A percentile compares a stretch with the other conserved stretches of the same genome.
phyloP scores from a whole-genome alignment of 2,797 vertebrate genomes.

The Coilia nasus region DNA sequence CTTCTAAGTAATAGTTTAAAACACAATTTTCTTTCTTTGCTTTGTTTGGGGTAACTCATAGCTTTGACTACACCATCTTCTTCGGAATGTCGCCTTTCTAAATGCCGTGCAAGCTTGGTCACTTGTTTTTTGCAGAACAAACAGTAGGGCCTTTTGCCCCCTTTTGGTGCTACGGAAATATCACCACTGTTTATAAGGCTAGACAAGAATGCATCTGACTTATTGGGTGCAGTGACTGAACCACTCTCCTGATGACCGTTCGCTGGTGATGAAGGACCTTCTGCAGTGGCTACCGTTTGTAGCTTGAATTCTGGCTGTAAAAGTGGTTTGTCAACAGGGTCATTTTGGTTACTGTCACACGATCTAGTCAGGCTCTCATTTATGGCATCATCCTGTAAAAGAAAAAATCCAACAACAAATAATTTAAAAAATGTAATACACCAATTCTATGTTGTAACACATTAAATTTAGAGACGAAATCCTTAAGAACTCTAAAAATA shows the following conservation, averaged over 20 bases:
- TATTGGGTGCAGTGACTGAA: neutral
- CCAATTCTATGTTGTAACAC: too few relatives aligned
- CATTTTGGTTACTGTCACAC: neutral
- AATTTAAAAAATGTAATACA: too few relatives aligned
- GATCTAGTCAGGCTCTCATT: neutral
- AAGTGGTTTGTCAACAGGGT: neutral
- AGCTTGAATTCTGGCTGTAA: neutral
- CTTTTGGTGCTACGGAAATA: neutral
- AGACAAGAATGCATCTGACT: neutral
- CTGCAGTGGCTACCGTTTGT: neutral
- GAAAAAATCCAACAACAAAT: neutral
- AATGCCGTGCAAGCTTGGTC: neutral
- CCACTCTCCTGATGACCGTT: neutral
- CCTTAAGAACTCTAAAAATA: too few relatives aligned
- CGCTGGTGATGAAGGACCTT: neutral
- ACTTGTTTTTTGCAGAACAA: neutral
- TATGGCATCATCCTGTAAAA: neutral
- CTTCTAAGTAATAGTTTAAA: neutral
- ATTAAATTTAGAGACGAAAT: too few relatives aligned
- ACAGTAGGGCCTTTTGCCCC: conserved; percentile 19
- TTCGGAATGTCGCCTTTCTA: neutral
- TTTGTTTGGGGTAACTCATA: neutral
- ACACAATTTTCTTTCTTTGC: neutral
- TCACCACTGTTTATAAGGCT: neutral
- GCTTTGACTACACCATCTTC: conserved; percentile 6